Evolutionary conservation across 1,140 invertebrate species (phyloP), one percentile per base, ranked within the genome.

Genomic region (Teleogryllus occipitalis): DNA sequence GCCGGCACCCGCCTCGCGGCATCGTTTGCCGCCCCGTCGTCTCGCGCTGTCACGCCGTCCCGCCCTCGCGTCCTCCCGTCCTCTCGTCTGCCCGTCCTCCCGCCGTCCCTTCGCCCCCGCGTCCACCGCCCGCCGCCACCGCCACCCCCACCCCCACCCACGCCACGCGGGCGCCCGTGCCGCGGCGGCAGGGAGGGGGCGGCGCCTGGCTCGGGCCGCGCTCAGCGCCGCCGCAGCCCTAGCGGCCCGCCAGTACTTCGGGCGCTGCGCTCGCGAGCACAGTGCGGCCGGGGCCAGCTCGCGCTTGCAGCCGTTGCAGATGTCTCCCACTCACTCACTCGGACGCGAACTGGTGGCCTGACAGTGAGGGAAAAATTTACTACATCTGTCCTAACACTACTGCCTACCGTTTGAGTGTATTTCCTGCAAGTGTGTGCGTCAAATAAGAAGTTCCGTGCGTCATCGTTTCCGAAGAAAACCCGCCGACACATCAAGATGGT

Each of bases 401-500:
- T 65, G 10, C 54, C 10, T 14, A 10, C 18, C 54, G 10, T 65
- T 65, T 65, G 54, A 18, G 54, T 65, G 54, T 18, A 14, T 10
- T 65, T 65, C 54, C 18, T 10, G 10, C 54, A 65, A 65, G 54
- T 7, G 7, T 65, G 54, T 65, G 54, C 54, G 18, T 65, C 10
- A 10, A 65, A 18, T 10, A 65, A 65, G 54, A 10, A 14, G 54
- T 65, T 65, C 10, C 54, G 54, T 65, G 54, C 54, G 54, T 65
- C 54, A 14, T 65, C 54, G 18, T 65, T 54, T 65, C 54, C 10
- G 18, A 65, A 65, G 54, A 65, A 65, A 65, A 65, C 18, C 54
- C 54, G 54, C 10, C 54, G 54, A 65, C 54, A 65, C 54, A 77
- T 77, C 46, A 77, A 77, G 48, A 77, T 77, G 76, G 76, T 77